Conservation (phyloP, 2,113 vertebrate species). For the Ibidorhyncha struthersii region DNA sequence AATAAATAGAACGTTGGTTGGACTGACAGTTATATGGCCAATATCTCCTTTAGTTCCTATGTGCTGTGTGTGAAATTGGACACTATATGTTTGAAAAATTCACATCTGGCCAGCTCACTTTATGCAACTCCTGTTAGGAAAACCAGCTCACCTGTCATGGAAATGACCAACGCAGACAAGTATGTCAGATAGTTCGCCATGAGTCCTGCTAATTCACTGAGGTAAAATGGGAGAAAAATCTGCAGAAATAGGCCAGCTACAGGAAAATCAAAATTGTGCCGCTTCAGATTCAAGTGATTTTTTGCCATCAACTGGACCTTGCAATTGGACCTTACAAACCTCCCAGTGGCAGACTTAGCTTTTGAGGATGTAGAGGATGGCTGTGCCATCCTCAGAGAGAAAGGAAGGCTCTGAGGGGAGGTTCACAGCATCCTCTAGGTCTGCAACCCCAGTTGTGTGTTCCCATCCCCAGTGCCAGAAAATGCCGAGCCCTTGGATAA, state of each 20-base stretch:
- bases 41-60: not conserved
- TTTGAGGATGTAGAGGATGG: not conserved
- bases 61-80: not conserved
- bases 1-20: not conserved
- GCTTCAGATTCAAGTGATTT: not conserved
- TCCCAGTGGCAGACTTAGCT: not conserved
- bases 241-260: not conserved
- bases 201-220: not conserved
- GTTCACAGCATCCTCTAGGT: not conserved
- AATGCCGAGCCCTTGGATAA: not conserved
- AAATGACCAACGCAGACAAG: not conserved
- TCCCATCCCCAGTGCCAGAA: not conserved
- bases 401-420: not conserved
- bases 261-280: not conserved
- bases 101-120: not conserved
- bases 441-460: not conserved
- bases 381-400: not conserved
- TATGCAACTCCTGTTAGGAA: not conserved
- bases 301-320: not conserved
- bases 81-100: not conserved
- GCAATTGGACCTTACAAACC: not conserved
- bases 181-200: not conserved
- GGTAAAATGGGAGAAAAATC: not conserved
- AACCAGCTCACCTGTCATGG: not conserved
- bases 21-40: not conserved